Percentiles rank a stretch among this genome's conserved stretches.
Evolutionary conservation across 2,888 invertebrate genomes (phyloP).

Genomic region (Spodoptera picta): DNA sequence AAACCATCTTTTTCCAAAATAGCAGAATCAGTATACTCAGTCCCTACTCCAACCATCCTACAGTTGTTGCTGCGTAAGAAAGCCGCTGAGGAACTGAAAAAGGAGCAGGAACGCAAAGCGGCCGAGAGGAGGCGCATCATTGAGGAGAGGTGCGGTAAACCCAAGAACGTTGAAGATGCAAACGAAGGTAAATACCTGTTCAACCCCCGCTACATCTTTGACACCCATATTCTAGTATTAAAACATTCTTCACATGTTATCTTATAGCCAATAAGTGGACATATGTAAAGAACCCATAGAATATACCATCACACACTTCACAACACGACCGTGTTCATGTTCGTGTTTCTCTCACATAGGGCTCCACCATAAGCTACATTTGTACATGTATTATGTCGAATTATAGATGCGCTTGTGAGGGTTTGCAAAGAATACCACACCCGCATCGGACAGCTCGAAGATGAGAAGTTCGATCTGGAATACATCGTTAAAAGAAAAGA

Average conservation of each 20-base stretch:
- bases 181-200: constrained; percentile 94
- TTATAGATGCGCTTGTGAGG: constrained; percentile 93
- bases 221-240: constrained; percentile 29
- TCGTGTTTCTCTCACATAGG: constrained; percentile 57
- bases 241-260: constrained; percentile 31
- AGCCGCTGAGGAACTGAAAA: constrained; percentile 99
- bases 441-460: constrained; percentile 96
- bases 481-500: constrained; percentile 99
- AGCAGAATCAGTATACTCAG: constrained; percentile 10
- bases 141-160: constrained; percentile 97
- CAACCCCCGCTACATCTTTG: constrained; percentile 14
- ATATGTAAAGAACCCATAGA: constrained; percentile 46
- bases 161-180: constrained; percentile 96
- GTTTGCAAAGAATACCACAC: constrained; percentile 95
- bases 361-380: constrained; percentile 53
- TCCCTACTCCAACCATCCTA: constrained; percentile 26
- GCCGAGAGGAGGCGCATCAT: constrained; percentile 99
- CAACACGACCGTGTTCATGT: constrained; percentile 59
- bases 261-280: constrained; percentile 40
- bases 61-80: constrained; percentile 99
- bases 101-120: constrained; percentile 99
- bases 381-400: constrained; percentile 78
- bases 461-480: constrained; percentile 99
- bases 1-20: no score
- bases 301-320: constrained; percentile 66